Percentiles rank a stretch among this genome's conserved stretches.
Conservation (phyloP, 92 coral and sea anemone species). For the Paramuricea clavata region DNA sequence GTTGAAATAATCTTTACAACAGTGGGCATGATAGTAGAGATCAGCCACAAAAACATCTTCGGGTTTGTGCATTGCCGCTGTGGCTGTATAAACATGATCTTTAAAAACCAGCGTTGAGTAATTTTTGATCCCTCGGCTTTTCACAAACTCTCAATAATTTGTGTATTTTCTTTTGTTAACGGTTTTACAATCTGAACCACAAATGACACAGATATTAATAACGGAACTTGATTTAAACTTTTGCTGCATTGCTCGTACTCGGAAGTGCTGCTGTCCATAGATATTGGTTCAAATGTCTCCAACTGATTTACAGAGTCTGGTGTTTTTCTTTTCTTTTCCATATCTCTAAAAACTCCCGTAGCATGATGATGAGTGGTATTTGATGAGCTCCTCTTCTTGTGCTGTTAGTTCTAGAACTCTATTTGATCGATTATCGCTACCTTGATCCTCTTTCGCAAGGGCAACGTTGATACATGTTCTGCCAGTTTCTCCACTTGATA, state of each 20-base stretch:
- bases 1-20: slow-evolving; percentile 8
- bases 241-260: background rate
- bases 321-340: background rate
- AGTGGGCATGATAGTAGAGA: background rate
- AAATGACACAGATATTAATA: background rate
- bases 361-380: background rate
- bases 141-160: background rate
- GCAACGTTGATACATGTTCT: background rate
- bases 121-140: background rate
- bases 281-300: background rate
- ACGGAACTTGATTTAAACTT: background rate
- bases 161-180: background rate
- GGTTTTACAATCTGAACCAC: background rate
- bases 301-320: background rate
- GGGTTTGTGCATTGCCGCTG: background rate
- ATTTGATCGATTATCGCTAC: background rate
- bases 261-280: background rate
- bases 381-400: background rate
- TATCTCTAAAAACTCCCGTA: background rate
- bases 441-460: background rate
- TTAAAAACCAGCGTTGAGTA: background rate
- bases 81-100: background rate
- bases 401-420: background rate
- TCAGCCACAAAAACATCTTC: slow-evolving; percentile 10
- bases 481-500: background rate